Conservation (phyloP, 1,140 invertebrate species). For the Zophobas morio region DNA sequence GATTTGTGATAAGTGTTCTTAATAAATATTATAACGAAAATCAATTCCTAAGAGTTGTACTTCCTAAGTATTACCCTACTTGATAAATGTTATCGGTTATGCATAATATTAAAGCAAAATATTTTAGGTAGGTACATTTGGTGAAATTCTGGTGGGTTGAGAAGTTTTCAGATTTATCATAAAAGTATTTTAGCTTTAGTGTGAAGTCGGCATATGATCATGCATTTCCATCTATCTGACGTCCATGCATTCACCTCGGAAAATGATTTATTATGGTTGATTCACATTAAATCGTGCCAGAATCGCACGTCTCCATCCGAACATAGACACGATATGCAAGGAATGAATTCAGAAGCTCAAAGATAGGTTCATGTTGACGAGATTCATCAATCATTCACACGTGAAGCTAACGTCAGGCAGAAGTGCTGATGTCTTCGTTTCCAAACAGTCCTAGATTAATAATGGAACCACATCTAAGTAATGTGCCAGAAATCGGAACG, state of each 20-base stretch:
- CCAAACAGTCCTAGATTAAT: constrained; percentile 25
- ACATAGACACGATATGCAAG: constrained; percentile 35
- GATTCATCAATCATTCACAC: constrained; percentile 39
- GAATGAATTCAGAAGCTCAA: constrained; percentile 35
- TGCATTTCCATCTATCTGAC: constrained; percentile 19
- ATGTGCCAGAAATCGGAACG: neutral
- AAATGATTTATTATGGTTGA: constrained; percentile 38
- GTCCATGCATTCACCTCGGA: constrained; percentile 21
- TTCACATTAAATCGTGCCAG: constrained; percentile 29
- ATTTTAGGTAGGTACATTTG: neutral
- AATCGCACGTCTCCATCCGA: constrained; percentile 33
- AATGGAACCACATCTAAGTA: constrained; percentile 12
- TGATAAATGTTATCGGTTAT: neutral
- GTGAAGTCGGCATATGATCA: constrained; percentile 30
- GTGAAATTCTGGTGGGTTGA: neutral
- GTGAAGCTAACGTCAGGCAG: constrained; percentile 36
- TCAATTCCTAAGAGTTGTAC: neutral
- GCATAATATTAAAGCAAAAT: neutral
- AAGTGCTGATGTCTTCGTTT: constrained; percentile 42
- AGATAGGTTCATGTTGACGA: constrained; percentile 36
- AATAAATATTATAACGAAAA: neutral
- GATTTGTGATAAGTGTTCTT: neutral
- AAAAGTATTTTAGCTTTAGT: constrained; percentile 12
- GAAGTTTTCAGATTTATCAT: constrained; percentile 31
- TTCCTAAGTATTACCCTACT: too few relatives aligned